phyloP scores from a whole-genome alignment of 2,888 invertebrate genomes.

The Hydrotaea cyrtoneurina region DNA sequence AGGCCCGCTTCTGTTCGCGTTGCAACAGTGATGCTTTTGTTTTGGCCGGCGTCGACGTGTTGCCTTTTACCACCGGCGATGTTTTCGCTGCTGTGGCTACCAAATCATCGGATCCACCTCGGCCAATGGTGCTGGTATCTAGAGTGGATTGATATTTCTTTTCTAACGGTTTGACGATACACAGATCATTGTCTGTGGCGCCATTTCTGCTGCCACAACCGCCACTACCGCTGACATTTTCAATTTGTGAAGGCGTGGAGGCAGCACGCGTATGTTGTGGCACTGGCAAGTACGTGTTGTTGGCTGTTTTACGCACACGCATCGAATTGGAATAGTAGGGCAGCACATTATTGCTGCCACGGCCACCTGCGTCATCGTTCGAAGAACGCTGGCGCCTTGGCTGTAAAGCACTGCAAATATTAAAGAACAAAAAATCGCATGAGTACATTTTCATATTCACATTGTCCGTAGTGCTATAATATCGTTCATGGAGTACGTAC shows the following conservation, averaged over 20 bases:
- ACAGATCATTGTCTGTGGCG: slow-evolving; percentile 66
- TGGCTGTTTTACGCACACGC: slow-evolving; percentile 76
- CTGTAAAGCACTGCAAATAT: slow-evolving; percentile 69
- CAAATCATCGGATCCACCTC: slow-evolving; percentile 59
- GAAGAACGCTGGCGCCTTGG: slow-evolving; percentile 71
- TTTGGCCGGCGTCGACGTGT: slow-evolving; percentile 39
- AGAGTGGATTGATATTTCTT: slow-evolving; percentile 75
- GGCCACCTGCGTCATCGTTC: slow-evolving; percentile 69
- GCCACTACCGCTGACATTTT: slow-evolving; percentile 72
- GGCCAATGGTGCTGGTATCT: slow-evolving; percentile 68
- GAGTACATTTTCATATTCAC: too few species aligned
- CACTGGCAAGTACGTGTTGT: slow-evolving; percentile 76
- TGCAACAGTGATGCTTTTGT: slow-evolving; percentile 62
- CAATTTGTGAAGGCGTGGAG: slow-evolving; percentile 80
- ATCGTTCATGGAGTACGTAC: neutral
- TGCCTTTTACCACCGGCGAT: slow-evolving; percentile 42
- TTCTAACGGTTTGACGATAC: slow-evolving; percentile 71
- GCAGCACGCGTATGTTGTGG: slow-evolving; percentile 80
- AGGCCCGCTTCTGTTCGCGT: slow-evolving; percentile 76
- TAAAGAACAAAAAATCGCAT: slow-evolving; percentile 54
- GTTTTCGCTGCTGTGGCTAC: slow-evolving; percentile 59
- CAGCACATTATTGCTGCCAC: slow-evolving; percentile 70
- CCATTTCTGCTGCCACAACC: slow-evolving; percentile 60
- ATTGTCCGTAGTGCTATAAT: neutral
- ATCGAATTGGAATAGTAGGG: slow-evolving; percentile 78